A percentile compares a stretch with the other conserved stretches of the same genome.
Conservation (phyloP, 2,797 vertebrate genomes). For the Hypotaenidia philippensis region DNA sequence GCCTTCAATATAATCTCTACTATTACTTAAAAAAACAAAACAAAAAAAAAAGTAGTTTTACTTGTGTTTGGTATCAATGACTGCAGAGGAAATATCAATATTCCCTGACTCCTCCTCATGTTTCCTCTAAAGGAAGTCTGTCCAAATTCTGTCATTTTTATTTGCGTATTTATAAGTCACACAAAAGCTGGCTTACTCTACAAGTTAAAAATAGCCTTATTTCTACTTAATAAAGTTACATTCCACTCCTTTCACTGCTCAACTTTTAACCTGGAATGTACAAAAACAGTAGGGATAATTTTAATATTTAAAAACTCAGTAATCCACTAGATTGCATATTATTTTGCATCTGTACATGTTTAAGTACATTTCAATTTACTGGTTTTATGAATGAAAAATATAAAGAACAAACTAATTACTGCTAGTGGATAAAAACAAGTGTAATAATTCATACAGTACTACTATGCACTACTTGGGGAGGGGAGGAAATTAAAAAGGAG, state of each 20-base stretch:
- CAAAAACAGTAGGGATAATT: background rate
- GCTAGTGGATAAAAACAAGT: background rate
- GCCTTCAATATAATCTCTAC: slow-evolving; percentile 62
- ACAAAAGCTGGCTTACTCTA: background rate
- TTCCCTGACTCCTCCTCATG: background rate
- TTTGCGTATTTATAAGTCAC: background rate
- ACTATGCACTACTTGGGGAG: too few species aligned
- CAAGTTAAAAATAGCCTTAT: background rate
- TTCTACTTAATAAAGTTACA: background rate
- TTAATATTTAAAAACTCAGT: background rate
- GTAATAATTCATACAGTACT: background rate
- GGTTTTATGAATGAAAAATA: background rate
- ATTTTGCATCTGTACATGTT: background rate
- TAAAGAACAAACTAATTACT: background rate
- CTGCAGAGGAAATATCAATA: background rate
- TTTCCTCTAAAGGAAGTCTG: background rate
- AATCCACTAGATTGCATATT: background rate
- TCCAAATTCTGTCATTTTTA: background rate
- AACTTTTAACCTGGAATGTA: background rate
- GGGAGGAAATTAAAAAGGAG: too few species aligned
- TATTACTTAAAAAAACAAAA: background rate
- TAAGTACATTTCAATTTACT: background rate
- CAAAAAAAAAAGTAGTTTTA: background rate
- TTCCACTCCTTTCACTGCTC: background rate
- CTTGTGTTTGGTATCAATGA: background rate